Evolutionary conservation across 1,140 invertebrate genomes (phyloP), one percentile per base, ranked within the genome.

Genomic region (Eubasilissa regina): DNA sequence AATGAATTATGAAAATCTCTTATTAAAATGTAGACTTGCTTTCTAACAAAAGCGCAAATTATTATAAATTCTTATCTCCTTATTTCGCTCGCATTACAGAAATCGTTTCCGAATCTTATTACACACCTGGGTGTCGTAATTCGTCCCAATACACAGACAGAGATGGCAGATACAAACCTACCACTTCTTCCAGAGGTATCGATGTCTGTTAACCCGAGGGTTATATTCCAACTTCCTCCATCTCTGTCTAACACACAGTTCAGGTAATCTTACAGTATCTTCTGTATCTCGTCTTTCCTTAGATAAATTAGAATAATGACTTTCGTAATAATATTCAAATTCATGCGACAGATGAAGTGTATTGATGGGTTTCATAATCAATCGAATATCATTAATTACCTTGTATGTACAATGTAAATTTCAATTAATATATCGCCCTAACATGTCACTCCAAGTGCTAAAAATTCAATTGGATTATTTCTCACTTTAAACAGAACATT

Each of bases 361-460:
- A 81, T 75, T 80, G 79, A 80, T 80, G 60, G 79, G 11, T 76
- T 76, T 68, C 21, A 64, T 80, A 77, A 80, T 80, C 80, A 75
- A 81, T 81, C 72, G 44, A 70, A 75, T 48, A 47, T 56, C 75
- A 35, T 35, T 35, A 35, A 35, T 35, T 35, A 35, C 25, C 1
- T 35, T 35, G 25, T 3, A 35, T 35, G 1, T 35, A 35, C 6
- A 35, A 35, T 35, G 25, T 35, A 35, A 35, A 35, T 35, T 35
- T 35, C 25, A 35, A 35, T 35, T 35, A 35, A 35, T 35, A 35
- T 35, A 1, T 35, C 25, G 6, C 25, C 25, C 6, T 35, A 35
- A 35, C 25, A 35, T 35, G 6, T 35, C 25, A n/a, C 6, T 35
- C 25, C 25, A 35, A 3, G 6, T 6, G 6, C 25, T 6, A 6